Evolutionary conservation across 2,888 invertebrate genomes (phyloP).

Genomic region (Morpho deidamia): DNA sequence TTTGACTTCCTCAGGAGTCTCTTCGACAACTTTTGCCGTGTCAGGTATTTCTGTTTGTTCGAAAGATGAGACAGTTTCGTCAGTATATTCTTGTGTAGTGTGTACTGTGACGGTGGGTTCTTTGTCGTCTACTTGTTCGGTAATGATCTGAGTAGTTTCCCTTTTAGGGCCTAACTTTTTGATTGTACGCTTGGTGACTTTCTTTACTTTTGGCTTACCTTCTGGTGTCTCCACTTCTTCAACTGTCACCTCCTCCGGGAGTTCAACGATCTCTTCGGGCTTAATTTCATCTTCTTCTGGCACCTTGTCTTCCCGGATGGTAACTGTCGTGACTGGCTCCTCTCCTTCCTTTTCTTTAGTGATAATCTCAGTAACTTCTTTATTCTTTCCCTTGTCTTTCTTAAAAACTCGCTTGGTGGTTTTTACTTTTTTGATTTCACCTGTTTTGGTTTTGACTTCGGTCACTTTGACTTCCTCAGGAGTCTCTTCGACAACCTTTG

Average conservation of each 20-base stretch:
- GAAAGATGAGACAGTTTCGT: conserved; percentile 29
- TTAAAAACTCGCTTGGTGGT: not conserved
- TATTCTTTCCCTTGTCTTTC: too few species aligned
- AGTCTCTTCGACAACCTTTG: not conserved
- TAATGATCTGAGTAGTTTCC: conserved; percentile 33
- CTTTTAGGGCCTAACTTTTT: conserved; percentile 28
- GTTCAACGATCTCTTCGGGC: conserved; percentile 29
- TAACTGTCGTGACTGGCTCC: not conserved
- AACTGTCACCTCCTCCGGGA: conserved; percentile 29
- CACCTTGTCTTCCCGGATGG: not conserved
- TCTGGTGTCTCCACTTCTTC: conserved; percentile 30
- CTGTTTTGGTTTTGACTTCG: conserved; percentile 17
- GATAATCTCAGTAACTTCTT: not conserved
- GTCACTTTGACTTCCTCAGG: conserved; percentile 6
- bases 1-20: conserved; percentile 3
- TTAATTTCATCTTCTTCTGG: conserved; percentile 39
- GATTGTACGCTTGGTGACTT: conserved; percentile 28
- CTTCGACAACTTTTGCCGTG: not conserved
- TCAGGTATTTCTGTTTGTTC: not conserved
- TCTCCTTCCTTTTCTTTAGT: not conserved
- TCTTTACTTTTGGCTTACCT: conserved; percentile 37
- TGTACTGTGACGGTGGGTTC: conserved; percentile 17
- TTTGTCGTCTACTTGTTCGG: conserved; percentile 19
- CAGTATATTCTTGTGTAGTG: conserved; percentile 36
- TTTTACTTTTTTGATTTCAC: conserved; percentile 3